Base-by-base conservation (phyloP, 2,888 invertebrate species). In the Tuta absoluta region DNA sequence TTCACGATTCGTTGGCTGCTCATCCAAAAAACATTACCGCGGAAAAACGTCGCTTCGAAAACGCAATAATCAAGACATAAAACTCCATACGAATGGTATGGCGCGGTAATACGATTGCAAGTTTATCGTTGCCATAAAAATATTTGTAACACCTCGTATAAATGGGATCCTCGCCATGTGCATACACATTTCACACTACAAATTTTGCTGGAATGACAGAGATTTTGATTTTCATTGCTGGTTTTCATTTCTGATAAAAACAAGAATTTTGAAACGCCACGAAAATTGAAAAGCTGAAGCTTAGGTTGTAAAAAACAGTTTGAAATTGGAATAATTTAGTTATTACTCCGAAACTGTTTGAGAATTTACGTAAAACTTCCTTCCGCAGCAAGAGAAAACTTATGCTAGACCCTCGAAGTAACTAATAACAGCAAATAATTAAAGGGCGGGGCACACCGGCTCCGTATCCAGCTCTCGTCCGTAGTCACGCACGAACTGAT, bases 71-170 rank as follows among this genome's bases (percentile, higher is more conserved):
- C 66, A 68, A 72, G 69, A 68, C 70, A 66, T 69, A 68, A 68
- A 71, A 71, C 64, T 45, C 60, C 62, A 33, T 33, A 28, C 56
- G 63, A 62, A 62, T 64, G 21, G 61, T 61, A 58, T 63, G 61
- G 49, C 57, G 58, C 65, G 23, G 53, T 63, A 56, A 63, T 68
- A 68, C 67, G 67, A 67, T 67, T 62, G 66, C 66, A 62, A 67
- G 63, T 73, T 71, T 74, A 72, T 73, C 68, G 71, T 49, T 14
- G 66, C 64, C 63, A 67, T 72, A 72, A 75, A 72, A 72, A 68
- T 72, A 69, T 72, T 71, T 68, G 70, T 68, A 69, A 70, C 68
- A 67, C 65, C 68, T 66, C 67, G 66, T 68, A 64, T 48, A 59
- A 7, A 48, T 37, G 64, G 48, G 33, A 17, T 48, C 21, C 38